phyloP scores from a whole-genome alignment of 2,113 vertebrate species.

The Paralichthys olivaceus region DNA sequence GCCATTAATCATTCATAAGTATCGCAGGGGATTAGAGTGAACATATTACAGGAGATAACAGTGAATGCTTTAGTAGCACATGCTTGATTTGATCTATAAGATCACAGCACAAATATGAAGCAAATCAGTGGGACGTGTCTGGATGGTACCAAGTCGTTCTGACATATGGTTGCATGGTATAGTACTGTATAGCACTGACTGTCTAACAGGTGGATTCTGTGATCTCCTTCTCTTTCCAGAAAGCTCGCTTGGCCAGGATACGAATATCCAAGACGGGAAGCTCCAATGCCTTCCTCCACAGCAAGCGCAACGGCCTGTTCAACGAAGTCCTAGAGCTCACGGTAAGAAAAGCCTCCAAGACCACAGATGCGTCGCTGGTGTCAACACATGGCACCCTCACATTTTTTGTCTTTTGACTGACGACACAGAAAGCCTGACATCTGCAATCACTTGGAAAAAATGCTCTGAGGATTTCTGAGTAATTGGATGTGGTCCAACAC shows the following conservation, averaged over 20 bases:
- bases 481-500: slow-evolving; percentile 1
- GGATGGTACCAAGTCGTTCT: slow-evolving; percentile 40
- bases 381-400: not conserved
- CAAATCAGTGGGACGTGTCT: slow-evolving; percentile 41
- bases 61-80: slow-evolving; percentile 55
- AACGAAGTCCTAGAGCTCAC: slow-evolving; percentile 94
- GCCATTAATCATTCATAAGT: slow-evolving; percentile 68
- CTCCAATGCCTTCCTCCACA: slow-evolving; percentile 92
- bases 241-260: slow-evolving; percentile 95
- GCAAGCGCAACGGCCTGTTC: slow-evolving; percentile 96
- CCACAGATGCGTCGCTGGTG: not conserved
- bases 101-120: slow-evolving; percentile 53
- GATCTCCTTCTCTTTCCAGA: slow-evolving; percentile 82
- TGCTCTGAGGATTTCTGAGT: slow-evolving; percentile 17
- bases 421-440: slow-evolving; percentile 4
- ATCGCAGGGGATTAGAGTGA: slow-evolving; percentile 68
- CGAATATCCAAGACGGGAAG: slow-evolving; percentile 92
- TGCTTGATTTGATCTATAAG: slow-evolving; percentile 65
- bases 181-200: slow-evolving; percentile 16
- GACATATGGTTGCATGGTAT: not conserved
- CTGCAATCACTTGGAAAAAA: not conserved
- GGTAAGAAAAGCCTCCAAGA: slow-evolving; percentile 77
- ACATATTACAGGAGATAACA: slow-evolving; percentile 67
- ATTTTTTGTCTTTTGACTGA: not conserved
- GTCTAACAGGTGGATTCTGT: slow-evolving; percentile 46